phyloP scores from a whole-genome alignment of 2,113 vertebrate genomes.

The Sclerurus mexicanus region DNA sequence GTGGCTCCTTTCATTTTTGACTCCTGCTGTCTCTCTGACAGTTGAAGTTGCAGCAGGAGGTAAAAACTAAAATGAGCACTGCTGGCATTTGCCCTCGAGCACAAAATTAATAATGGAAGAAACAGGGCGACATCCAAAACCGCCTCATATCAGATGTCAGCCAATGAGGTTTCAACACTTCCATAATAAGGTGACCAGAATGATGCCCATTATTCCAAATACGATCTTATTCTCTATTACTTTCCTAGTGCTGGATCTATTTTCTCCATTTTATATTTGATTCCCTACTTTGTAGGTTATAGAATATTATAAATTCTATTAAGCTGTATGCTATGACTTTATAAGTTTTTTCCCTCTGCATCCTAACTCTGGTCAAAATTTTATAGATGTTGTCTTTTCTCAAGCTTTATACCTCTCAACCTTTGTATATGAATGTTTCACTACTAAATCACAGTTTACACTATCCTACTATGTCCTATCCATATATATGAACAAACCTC shows the following conservation, averaged over 20 bases:
- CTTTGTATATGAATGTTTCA: neutral
- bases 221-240: conserved; percentile 43
- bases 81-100: conserved; percentile 77
- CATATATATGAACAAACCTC: neutral
- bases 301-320: conserved; percentile 39
- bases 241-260: conserved; percentile 28
- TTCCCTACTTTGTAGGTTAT: neutral
- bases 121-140: conserved; percentile 66
- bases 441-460: neutral
- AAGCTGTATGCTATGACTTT: neutral
- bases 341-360: neutral
- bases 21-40: conserved; percentile 78
- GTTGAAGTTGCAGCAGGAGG: conserved; percentile 80
- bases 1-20: conserved; percentile 74
- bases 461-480: neutral
- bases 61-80: conserved; percentile 74
- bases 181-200: conserved; percentile 66
- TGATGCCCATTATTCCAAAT: conserved; percentile 62
- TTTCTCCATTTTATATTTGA: conserved; percentile 35
- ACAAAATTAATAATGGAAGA: conserved; percentile 80
- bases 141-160: conserved; percentile 57
- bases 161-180: conserved; percentile 55
- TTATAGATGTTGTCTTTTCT: neutral
- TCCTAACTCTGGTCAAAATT: neutral
- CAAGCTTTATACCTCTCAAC: neutral